Percentiles rank a stretch among this genome's conserved stretches.
Conservation (phyloP, 2,113 vertebrate species). For the Alces alces region DNA sequence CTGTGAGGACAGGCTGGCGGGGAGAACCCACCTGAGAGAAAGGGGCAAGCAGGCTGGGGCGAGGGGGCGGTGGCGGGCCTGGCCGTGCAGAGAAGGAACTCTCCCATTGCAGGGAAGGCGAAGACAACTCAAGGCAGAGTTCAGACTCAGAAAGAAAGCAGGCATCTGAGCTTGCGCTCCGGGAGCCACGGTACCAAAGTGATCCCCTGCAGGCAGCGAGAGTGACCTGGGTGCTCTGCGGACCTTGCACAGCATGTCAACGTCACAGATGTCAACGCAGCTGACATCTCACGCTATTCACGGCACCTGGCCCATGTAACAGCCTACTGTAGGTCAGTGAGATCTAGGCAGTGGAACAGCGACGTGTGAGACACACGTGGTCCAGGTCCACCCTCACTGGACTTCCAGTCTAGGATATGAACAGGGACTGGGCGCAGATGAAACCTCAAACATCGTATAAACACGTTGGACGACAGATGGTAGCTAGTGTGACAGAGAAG, state of each 20-base stretch:
- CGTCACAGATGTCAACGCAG: rapidly evolving
- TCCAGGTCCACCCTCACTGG: not conserved
- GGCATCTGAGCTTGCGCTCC: not conserved
- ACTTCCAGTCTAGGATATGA: not conserved
- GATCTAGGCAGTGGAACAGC: rapidly evolving
- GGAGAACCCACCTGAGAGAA: not conserved
- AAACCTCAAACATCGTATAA: not conserved
- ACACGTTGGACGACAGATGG: not conserved
- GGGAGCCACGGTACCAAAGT: rapidly evolving
- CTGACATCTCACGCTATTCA: rapidly evolving
- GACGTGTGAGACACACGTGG: not conserved
- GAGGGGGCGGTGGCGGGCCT: too few species aligned
- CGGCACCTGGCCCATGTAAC: not conserved
- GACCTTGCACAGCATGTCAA: not conserved
- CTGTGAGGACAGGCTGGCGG: rapidly evolving
- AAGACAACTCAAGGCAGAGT: not conserved
- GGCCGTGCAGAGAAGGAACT: not conserved
- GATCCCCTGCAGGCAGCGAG: too few species aligned
- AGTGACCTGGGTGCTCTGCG: rapidly evolving
- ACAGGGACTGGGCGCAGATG: not conserved
- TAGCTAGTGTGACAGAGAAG: not conserved
- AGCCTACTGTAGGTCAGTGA: rapidly evolving
- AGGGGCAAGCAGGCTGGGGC: not conserved
- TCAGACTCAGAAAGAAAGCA: not conserved
- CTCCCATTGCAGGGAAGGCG: rapidly evolving